Evolutionary conservation across 2,797 vertebrate genomes (phyloP).

Genomic region (Acanthis flammea): DNA sequence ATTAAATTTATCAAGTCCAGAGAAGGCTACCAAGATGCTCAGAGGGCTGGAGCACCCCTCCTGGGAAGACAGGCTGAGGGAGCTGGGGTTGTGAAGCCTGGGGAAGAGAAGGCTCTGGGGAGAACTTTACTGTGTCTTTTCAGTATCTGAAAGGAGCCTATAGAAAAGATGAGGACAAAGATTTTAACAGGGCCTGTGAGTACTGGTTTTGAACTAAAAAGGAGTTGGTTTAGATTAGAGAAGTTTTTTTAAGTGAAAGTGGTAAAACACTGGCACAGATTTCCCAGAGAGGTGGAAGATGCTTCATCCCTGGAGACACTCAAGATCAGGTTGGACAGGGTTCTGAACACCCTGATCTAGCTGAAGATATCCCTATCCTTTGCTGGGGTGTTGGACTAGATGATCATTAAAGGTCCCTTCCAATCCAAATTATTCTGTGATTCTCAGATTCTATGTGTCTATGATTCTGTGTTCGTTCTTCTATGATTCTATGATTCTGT

Average conservation of each 20-base stretch:
- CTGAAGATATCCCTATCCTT: not conserved
- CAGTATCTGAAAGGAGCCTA: not conserved
- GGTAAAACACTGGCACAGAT: not conserved
- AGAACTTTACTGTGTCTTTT: not conserved
- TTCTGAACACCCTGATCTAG: not conserved
- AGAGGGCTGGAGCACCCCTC: not conserved
- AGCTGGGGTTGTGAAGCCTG: not conserved
- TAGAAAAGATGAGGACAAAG: not conserved
- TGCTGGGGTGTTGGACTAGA: not conserved
- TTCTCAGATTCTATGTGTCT: not conserved
- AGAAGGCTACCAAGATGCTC: not conserved
- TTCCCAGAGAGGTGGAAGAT: not conserved
- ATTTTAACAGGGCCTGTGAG: not conserved
- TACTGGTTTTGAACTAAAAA: not conserved
- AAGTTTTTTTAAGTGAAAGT: fast-evolving
- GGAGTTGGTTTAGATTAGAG: not conserved
- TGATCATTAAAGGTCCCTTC: not conserved
- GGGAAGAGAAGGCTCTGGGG: not conserved
- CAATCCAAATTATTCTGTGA: not conserved
- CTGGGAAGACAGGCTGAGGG: not conserved
- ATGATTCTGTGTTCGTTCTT: not conserved
- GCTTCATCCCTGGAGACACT: too few relatives aligned
- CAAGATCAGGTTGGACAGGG: not conserved
- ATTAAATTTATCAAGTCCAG: not conserved
- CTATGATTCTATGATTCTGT: not conserved